These are phyloP conservation scores for Larimichthys polyactis DNA, from an alignment of 2,113 vertebrate species.

Conservation along the genomic window DNA sequence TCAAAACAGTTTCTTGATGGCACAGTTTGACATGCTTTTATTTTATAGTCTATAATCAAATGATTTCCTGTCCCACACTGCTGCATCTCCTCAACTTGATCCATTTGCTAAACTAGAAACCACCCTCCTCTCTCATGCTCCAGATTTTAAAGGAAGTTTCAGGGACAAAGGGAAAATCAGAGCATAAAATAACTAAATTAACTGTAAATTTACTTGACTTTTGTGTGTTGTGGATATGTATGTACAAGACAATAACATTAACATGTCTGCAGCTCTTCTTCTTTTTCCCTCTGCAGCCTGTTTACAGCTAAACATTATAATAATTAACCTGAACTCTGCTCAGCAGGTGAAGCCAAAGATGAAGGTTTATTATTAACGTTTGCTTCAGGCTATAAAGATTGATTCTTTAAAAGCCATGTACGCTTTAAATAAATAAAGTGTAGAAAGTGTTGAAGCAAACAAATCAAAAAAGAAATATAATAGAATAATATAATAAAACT, in stretches of 20 bases:
- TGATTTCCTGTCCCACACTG: background rate
- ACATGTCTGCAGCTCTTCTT: no score
- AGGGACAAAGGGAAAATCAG: background rate
- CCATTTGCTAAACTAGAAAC: background rate
- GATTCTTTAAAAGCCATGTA: no score
- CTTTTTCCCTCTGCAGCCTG: background rate
- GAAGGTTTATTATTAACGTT: background rate
- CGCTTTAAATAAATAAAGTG: no score
- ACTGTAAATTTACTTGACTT: background rate
- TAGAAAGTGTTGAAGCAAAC: no score
- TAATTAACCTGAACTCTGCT: constrained; percentile 15
- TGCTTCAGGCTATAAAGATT: no score
- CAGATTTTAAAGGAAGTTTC: background rate
- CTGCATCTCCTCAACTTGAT: background rate
- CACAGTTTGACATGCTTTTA: background rate
- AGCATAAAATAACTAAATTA: background rate
- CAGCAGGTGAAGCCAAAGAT: background rate
- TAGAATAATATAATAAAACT: no score
- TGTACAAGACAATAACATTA: no score
- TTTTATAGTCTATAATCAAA: background rate
- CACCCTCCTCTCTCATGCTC: background rate
- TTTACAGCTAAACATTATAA: background rate
- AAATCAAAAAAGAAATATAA: no score
- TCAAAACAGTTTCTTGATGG: no score
- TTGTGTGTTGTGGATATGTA: background rate